Evolutionary conservation across 2,113 vertebrate genomes (phyloP).

Genomic region (Scartelaos histophorus): DNA sequence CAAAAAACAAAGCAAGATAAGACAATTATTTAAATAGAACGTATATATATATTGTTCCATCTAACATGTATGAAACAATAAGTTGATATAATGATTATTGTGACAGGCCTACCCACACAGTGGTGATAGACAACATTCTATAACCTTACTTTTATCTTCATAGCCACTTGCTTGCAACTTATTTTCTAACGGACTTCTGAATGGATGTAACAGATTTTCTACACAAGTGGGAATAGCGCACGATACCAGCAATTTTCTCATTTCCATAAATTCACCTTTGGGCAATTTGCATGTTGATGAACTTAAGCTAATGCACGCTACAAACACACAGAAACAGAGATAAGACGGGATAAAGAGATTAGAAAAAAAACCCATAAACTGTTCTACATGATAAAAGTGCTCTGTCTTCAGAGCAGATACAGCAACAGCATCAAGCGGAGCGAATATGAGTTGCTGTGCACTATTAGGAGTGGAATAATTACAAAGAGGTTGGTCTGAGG

Average conservation of each 20-base stretch:
- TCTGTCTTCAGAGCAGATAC: constrained; percentile 49
- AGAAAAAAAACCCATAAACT: constrained; percentile 17
- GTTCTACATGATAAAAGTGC: constrained; percentile 40
- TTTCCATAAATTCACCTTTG: constrained; percentile 76
- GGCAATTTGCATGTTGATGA: constrained; percentile 78
- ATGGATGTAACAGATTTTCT: no score
- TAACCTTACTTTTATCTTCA: no score
- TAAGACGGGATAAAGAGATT: constrained; percentile 55
- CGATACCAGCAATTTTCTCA: constrained; percentile 40
- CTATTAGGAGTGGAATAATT: constrained; percentile 52
- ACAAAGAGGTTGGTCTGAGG: not conserved
- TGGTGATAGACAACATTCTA: no score
- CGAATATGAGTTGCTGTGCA: constrained; percentile 51
- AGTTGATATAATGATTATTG: no score
- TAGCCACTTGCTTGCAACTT: no score
- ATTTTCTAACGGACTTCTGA: no score
- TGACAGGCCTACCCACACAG: no score
- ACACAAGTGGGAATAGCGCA: constrained; percentile 31
- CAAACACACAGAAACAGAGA: constrained; percentile 53
- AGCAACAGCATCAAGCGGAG: constrained; percentile 35
- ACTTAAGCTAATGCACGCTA: constrained; percentile 61
- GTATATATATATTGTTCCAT: no score
- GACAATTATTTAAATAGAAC: no score
- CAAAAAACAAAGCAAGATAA: no score
- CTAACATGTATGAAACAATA: no score